A percentile compares a stretch with the other conserved stretches of the same genome.
Evolutionary conservation across 2,797 vertebrate species (phyloP).

Genomic region (Coracias cyanogaster): DNA sequence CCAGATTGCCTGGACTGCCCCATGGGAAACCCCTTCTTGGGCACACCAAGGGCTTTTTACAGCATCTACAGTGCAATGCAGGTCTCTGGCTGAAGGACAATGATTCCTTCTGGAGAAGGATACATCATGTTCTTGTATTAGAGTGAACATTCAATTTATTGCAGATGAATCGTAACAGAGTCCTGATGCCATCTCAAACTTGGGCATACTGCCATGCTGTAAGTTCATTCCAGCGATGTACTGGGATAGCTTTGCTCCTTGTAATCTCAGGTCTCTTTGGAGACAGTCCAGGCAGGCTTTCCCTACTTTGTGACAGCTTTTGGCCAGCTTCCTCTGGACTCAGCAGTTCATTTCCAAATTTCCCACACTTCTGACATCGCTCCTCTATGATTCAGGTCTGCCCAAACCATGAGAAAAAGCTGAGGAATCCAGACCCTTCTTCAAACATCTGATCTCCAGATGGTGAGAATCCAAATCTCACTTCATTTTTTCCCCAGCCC

Average conservation of each 20-base stretch:
- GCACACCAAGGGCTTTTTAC: background rate
- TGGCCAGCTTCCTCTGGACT: conserved; percentile 19
- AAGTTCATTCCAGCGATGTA: background rate
- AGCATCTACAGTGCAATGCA: background rate
- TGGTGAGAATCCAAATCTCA: background rate
- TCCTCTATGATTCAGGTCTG: background rate
- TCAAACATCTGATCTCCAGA: background rate
- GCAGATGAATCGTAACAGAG: background rate
- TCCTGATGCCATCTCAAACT: conserved; percentile 30
- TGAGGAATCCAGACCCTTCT: background rate
- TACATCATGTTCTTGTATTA: background rate
- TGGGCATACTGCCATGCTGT: conserved; percentile 3
- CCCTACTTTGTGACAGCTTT: conserved; percentile 22
- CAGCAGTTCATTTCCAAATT: background rate
- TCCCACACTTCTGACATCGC: background rate
- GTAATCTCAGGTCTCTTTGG: conserved; percentile 18
- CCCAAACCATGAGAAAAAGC: background rate
- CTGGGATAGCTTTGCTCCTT: conserved; percentile 4
- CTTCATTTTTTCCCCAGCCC: background rate
- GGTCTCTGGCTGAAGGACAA: background rate
- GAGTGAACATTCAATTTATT: background rate
- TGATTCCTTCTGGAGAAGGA: background rate
- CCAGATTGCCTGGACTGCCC: background rate
- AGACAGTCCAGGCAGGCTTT: conserved; percentile 32
- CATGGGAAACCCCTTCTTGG: background rate